phyloP scores from a whole-genome alignment of 2,888 invertebrate species.

The Notodonta ziczac region DNA sequence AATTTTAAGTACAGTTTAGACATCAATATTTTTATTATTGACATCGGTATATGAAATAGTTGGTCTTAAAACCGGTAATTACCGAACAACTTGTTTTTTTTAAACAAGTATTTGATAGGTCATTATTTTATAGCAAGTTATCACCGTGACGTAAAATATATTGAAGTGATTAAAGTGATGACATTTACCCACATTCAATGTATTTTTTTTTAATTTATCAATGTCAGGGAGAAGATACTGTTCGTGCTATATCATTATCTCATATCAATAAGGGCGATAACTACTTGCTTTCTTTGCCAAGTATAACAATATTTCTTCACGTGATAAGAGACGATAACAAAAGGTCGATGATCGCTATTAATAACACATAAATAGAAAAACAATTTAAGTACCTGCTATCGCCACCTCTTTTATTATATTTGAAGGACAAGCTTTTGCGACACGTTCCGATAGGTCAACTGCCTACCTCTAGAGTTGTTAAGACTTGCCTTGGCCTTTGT shows the following conservation, averaged over 20 bases:
- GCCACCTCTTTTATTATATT: constrained; percentile 16
- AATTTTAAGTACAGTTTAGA: too few species aligned
- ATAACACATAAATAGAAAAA: constrained; percentile 11
- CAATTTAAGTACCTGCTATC: not conserved
- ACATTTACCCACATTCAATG: too few species aligned
- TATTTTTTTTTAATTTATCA: too few species aligned
- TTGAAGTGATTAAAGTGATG: too few species aligned
- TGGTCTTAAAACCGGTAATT: not conserved
- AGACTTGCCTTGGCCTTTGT: not conserved
- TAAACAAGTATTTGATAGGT: not conserved
- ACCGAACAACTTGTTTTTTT: not conserved
- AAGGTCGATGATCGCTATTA: constrained; percentile 54
- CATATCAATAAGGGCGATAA: constrained; percentile 25
- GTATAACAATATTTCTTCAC: constrained; percentile 49
- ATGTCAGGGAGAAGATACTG: constrained; percentile 4
- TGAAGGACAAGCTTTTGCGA: constrained; percentile 9
- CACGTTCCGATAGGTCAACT: constrained; percentile 7
- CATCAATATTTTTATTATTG: too few species aligned
- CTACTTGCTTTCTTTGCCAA: constrained; percentile 55
- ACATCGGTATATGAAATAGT: too few species aligned
- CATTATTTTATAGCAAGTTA: too few species aligned
- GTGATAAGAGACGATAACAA: constrained; percentile 51
- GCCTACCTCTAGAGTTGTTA: not conserved
- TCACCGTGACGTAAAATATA: not conserved
- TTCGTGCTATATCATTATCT: constrained; percentile 20